Base-by-base conservation (phyloP, 2,797 vertebrate genomes). In the Lacerta bilineata region DNA sequence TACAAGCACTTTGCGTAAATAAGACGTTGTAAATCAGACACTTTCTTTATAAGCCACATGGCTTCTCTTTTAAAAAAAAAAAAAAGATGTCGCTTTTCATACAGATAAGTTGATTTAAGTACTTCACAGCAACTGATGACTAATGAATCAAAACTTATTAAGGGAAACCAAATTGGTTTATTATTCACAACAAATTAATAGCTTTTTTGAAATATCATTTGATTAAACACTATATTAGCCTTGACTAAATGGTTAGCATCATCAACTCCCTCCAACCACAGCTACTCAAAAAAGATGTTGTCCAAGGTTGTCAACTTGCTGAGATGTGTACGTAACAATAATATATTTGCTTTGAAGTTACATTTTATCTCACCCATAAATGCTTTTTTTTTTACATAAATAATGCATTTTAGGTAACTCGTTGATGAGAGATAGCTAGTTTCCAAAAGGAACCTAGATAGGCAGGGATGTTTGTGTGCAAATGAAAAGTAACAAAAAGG, bases 141-240 rank as follows among this genome's bases (percentile, higher is more conserved):
- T 93, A 95, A 91, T 0, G 0, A 94, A 92, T 92, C 91, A 91
- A 88, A 85, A 85, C 61, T 39, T 46, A 55, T 68, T 41, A 61
- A 66, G 66, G 36, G 25, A 29, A 41, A 11, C 68, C n/a, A 71
- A 85, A 90, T 82, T 36, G 81, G 64, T 39, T 85, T 79, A 87
- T 85, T 81, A 82, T 71, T 85, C 27, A 90, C 86, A 91, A 94
- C 89, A 92, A 91, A 91, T 89, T 94, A 95, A 94, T 85, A 75
- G 92, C 88, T 92, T 93, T 95, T 93, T 95, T 91, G 87, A 91
- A 94, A 93, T 92, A 79, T 64, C 86, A 91, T 95, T 89, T 90
- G 88, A 94, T 95, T 95, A 95, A 96, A 94, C 93, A 94, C 93
- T 90, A 18, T 95, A 95, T 94, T 94, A 95, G 93, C 93, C 93